Evolutionary conservation across 2,888 invertebrate genomes (phyloP), one percentile per base, ranked within the genome.

Genomic region (Polylopha cassiicola): DNA sequence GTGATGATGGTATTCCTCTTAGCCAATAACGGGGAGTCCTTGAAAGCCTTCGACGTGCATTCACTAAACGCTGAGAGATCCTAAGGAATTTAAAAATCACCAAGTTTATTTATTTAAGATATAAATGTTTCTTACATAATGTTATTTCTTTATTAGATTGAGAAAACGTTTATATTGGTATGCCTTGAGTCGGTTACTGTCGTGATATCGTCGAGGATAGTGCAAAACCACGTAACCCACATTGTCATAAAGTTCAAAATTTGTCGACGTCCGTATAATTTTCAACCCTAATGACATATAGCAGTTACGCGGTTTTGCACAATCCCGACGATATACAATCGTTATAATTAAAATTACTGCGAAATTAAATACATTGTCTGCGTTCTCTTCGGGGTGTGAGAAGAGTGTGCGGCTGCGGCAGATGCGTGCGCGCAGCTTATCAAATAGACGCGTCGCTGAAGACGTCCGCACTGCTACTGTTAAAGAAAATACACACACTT

Each of bases 381-480:
- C 32, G 1, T 34, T 36, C 22, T 81, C 78, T 41, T 84, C 84
- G 0, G 71, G 67, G 15, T 81, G 84, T 0, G 70, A 46, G 42
- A 73, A 73, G n/a, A 81, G 53, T 0, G 53, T 63, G 30, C 59
- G 72, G 39, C 76, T 80, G 4, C 69, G 61, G 36, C 70, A 69
- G 15, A 84, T 73, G 26, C 73, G 69, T 1, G 77, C 61, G 8
- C 73, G 70, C 13, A 84, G 51, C 38, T 71, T 78, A 21, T 65
- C 78, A 15, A 84, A 65, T 28, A 84, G 51, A 0, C 65, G 57
- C 0, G 80, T 79, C 0, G 84, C 80, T 16, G 82, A 81, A 2
- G 78, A 65, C 1, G 76, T 61, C 0, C 73, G 58, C 2, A 48
- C 50, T 3, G 58, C 43, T 22, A 64, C 76, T 66, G 44, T 3